Percentiles rank a stretch among this genome's conserved stretches.
These are phyloP conservation scores for Phorcus lineatus DNA, from an alignment of 2,888 invertebrate genomes.

Conservation along the genomic window DNA sequence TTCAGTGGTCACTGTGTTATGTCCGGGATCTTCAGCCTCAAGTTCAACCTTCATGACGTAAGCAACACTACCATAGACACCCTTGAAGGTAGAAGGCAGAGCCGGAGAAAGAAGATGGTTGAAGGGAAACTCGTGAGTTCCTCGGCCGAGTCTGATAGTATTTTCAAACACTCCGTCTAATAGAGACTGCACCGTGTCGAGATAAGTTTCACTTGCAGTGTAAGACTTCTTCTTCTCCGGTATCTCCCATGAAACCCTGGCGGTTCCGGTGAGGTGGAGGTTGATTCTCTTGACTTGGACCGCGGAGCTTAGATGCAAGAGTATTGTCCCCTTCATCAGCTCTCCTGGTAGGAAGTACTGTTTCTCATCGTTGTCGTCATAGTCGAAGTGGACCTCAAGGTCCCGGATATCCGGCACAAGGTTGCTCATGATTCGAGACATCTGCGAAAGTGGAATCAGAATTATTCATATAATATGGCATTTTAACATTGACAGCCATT, in stretches of 20 bases:
- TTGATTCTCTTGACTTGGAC: constrained; percentile 31
- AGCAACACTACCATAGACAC: constrained; percentile 73
- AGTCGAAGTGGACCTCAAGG: constrained; percentile 37
- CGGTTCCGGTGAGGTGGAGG: constrained; percentile 36
- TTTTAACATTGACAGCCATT: too few relatives aligned
- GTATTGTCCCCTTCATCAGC: constrained; percentile 62
- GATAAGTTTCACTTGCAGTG: constrained; percentile 18
- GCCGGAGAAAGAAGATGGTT: constrained; percentile 67
- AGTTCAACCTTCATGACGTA: constrained; percentile 72
- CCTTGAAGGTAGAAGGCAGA: constrained; percentile 74
- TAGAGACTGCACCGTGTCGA: constrained; percentile 14
- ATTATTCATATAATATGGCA: too few relatives aligned
- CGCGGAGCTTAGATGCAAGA: constrained; percentile 33
- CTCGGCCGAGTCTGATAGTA: constrained; percentile 52
- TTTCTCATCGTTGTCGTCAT: constrained; percentile 66
- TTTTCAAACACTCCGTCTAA: constrained; percentile 35
- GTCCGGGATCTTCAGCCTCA: constrained; percentile 65
- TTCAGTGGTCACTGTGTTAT: constrained; percentile 71
- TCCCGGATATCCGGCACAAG: constrained; percentile 39
- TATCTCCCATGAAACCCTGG: constrained; percentile 39
- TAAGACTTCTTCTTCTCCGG: constrained; percentile 27
- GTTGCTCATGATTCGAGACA: neutral
- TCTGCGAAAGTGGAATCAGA: neutral
- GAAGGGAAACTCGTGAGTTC: constrained; percentile 69
- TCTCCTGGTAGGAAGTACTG: constrained; percentile 74